Conservation (phyloP, 1,140 invertebrate species). For the Mycetomoellerius zeteki region DNA sequence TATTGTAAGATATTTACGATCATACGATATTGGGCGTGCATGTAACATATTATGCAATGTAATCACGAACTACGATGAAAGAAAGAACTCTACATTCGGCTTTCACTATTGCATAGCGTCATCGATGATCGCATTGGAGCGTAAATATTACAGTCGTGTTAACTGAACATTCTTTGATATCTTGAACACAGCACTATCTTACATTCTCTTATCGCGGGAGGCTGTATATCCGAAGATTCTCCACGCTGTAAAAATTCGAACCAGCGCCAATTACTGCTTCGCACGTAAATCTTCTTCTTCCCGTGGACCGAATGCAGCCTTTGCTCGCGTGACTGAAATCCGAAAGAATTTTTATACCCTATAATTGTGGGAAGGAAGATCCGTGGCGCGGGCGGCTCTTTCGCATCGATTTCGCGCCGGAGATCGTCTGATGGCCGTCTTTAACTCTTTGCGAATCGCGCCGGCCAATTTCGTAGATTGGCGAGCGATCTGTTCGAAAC, state of each 20-base stretch:
- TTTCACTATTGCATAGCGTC: constrained; percentile 18
- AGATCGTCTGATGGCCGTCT: constrained; percentile 71
- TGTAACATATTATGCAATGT: constrained; percentile 8
- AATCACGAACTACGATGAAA: constrained; percentile 4
- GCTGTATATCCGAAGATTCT: constrained; percentile 12
- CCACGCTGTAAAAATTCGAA: constrained; percentile 43
- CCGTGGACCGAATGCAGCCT: constrained; percentile 65
- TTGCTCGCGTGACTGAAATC: constrained; percentile 74
- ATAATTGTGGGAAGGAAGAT: constrained; percentile 77
- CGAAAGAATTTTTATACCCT: constrained; percentile 74
- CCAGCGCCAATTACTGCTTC: constrained; percentile 55
- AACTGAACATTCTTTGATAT: background rate
- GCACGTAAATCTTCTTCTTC: constrained; percentile 71
- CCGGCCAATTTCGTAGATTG: constrained; percentile 63
- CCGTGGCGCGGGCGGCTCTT: constrained; percentile 75
- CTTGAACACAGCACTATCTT: background rate
- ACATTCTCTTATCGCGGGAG: constrained; percentile 43
- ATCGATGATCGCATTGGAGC: constrained; percentile 21
- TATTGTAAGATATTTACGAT: constrained; percentile 23
- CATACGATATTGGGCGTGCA: background rate
- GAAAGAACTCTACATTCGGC: background rate
- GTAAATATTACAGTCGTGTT: constrained; percentile 31
- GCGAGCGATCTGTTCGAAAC: constrained; percentile 53
- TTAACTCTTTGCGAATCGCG: constrained; percentile 67
- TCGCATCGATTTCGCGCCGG: constrained; percentile 73